These are phyloP conservation scores for Mus pahari DNA, from an alignment of 2,113 vertebrate species.

Conservation along the genomic window DNA sequence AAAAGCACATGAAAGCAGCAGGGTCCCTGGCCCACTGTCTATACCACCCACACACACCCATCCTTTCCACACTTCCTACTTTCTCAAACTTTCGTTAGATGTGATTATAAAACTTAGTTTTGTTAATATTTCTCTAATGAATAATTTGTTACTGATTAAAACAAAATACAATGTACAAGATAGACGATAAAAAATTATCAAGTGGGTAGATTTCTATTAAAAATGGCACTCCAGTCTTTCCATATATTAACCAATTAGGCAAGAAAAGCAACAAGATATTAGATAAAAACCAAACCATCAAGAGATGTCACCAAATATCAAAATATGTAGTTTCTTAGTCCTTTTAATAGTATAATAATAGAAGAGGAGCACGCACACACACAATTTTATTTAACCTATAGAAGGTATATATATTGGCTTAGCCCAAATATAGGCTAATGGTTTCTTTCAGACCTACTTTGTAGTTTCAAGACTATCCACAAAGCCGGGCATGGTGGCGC, in stretches of 20 bases:
- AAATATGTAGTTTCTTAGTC: not conserved
- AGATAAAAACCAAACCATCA: not conserved
- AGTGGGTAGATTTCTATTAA: not conserved
- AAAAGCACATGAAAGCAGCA: not conserved
- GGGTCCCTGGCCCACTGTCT: not conserved
- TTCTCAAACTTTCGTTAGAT: constrained; percentile 39
- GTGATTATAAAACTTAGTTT: not conserved
- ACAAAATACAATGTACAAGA: constrained; percentile 8
- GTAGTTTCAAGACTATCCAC: not conserved
- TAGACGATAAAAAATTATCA: not conserved
- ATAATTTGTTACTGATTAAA: constrained; percentile 28
- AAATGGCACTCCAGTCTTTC: not conserved
- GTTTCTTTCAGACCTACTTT: constrained; percentile 20
- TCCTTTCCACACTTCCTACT: not conserved
- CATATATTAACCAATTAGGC: not conserved
- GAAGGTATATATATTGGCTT: not conserved
- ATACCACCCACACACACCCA: not conserved
- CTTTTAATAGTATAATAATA: not conserved
- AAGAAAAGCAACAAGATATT: not conserved
- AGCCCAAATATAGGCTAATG: not conserved
- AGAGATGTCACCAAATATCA: not conserved
- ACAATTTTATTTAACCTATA: not conserved
- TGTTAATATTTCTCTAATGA: not conserved
- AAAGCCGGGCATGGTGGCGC: too few species aligned
- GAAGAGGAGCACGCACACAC: not conserved